phyloP scores from a whole-genome alignment of 2,113 vertebrate species.

The Puntigrus tetrazona region DNA sequence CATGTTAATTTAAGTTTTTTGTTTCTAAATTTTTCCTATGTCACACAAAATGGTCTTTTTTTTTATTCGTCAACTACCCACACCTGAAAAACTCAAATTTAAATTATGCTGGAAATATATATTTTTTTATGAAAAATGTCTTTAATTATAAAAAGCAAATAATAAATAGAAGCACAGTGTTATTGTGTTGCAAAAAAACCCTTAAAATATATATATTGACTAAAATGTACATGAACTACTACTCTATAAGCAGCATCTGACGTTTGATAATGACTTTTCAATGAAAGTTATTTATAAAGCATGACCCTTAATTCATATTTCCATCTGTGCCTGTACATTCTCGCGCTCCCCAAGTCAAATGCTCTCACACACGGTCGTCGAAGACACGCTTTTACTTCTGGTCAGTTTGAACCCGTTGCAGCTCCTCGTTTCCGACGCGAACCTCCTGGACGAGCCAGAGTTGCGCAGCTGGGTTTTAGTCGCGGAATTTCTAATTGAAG shows the following conservation, averaged over 20 bases:
- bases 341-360: slow-evolving; percentile 46
- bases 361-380: slow-evolving; percentile 61
- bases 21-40: no score
- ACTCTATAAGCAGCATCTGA: neutral
- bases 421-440: slow-evolving; percentile 21
- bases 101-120: neutral
- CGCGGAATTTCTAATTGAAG: slow-evolving; percentile 39
- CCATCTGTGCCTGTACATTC: neutral
- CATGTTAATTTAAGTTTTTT: no score
- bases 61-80: no score
- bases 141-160: neutral
- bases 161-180: neutral
- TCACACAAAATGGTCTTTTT: no score
- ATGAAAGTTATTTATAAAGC: neutral
- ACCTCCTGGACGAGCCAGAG: slow-evolving; percentile 29
- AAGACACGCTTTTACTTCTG: slow-evolving; percentile 56
- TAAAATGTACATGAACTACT: neutral
- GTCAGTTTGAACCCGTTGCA: slow-evolving; percentile 24
- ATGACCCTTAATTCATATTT: neutral
- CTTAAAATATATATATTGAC: neutral
- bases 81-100: no score
- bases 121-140: neutral
- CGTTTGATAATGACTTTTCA: neutral
- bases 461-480: slow-evolving; percentile 26
- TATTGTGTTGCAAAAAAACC: neutral